A percentile compares a stretch with the other conserved stretches of the same genome.
Conservation (phyloP, 2,888 invertebrate genomes). For the Rhyacophila evoluta region DNA sequence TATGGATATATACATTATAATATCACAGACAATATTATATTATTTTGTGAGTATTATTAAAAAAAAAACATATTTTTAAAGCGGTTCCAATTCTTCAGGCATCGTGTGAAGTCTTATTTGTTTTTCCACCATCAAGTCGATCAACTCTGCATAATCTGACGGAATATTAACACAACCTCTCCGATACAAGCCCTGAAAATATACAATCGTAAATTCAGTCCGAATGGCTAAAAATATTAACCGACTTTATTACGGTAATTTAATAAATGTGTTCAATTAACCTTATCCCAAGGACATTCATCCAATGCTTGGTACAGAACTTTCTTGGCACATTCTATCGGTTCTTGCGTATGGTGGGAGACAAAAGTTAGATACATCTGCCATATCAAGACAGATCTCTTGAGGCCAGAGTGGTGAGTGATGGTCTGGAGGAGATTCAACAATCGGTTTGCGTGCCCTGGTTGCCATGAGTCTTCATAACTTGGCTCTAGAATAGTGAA, state of each 20-base stretch:
- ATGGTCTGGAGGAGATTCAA: conserved; percentile 52
- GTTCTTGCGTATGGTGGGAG: conserved; percentile 43
- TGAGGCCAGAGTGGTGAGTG: conserved; percentile 47
- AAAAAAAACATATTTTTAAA: conserved; percentile 57
- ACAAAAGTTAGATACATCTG: conserved; percentile 56
- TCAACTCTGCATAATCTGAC: conserved; percentile 75
- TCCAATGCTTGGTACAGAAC: conserved; percentile 70
- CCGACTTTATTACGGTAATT: too few relatives aligned
- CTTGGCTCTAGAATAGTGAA: conserved; percentile 43
- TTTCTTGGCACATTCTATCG: conserved; percentile 54
- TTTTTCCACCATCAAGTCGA: conserved; percentile 82
- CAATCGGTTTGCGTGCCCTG: conserved; percentile 49
- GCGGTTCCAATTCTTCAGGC: conserved; percentile 79
- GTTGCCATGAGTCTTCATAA: conserved; percentile 51
- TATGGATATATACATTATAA: too few relatives aligned
- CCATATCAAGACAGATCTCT: conserved; percentile 56
- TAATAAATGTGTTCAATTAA: too few relatives aligned
- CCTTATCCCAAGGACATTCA: conserved; percentile 75
- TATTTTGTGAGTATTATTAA: not conserved
- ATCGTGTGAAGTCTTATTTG: conserved; percentile 80
- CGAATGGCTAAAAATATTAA: too few relatives aligned
- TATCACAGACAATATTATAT: too few relatives aligned
- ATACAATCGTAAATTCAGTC: not conserved
- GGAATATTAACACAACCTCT: conserved; percentile 76
- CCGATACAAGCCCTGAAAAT: conserved; percentile 70